Conservation (phyloP, 2,888 invertebrate species). For the Hirtodrosophila confusa region DNA sequence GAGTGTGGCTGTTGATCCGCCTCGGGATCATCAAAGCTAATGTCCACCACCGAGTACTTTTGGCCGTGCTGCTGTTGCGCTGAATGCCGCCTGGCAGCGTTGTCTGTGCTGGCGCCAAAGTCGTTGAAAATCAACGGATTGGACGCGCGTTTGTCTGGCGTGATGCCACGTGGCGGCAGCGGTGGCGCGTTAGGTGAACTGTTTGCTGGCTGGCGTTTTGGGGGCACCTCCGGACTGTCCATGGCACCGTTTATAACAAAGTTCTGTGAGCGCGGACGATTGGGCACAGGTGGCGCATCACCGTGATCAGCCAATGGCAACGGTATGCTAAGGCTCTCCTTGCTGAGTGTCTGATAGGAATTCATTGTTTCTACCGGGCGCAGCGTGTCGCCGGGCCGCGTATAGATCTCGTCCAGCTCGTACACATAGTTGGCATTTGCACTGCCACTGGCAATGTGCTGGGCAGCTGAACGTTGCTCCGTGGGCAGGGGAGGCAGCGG, state of each 20-base stretch:
- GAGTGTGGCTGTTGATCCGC: conserved; percentile 81
- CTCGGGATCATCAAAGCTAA: conserved; percentile 85
- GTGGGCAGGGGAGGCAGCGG: conserved; percentile 92
- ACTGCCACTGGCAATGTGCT: conserved; percentile 24
- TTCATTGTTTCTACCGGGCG: conserved; percentile 81
- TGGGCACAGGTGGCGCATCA: conserved; percentile 87
- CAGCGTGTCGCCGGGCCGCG: conserved; percentile 86
- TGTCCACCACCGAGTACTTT: conserved; percentile 85
- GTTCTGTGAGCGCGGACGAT: conserved; percentile 87
- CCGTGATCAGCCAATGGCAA: conserved; percentile 43
- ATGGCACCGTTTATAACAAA: conserved; percentile 81
- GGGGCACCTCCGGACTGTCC: conserved; percentile 85
- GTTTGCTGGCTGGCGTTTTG: conserved; percentile 83
- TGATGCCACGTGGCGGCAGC: conserved; percentile 90
- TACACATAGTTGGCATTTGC: conserved; percentile 82
- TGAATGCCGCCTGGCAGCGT: conserved; percentile 71
- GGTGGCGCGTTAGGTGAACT: conserved; percentile 89
- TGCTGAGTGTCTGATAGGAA: conserved; percentile 82
- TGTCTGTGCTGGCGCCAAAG: conserved; percentile 64
- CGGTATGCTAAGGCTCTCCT: conserved; percentile 73
- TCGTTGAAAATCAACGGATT: conserved; percentile 83
- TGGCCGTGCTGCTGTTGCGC: conserved; percentile 80
- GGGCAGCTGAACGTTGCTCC: conserved; percentile 85
- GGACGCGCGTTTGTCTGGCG: conserved; percentile 84
- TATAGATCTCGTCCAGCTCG: conserved; percentile 89